phyloP scores from a whole-genome alignment of 1,140 invertebrate genomes.

The Aphelenchoides fujianensis region DNA sequence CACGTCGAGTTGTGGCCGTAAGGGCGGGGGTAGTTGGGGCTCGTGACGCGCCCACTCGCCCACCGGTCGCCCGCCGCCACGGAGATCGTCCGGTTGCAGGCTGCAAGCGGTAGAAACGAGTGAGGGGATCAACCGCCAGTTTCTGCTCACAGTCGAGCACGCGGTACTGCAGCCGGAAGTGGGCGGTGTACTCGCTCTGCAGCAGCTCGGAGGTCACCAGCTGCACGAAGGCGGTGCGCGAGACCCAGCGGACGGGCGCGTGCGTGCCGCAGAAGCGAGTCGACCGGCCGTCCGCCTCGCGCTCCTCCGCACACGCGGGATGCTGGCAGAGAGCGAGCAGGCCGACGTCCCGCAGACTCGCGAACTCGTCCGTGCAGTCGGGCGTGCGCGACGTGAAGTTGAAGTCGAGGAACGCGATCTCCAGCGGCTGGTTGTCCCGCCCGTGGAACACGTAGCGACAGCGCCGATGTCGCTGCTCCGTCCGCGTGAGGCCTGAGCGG shows the following conservation, averaged over 20 bases:
- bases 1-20: conserved; percentile 51
- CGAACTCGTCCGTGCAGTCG: conserved; percentile 53
- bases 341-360: conserved; percentile 59
- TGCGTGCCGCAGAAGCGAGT: conserved; percentile 38
- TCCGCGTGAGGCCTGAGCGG: conserved; percentile 41
- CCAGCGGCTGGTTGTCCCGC: conserved; percentile 37
- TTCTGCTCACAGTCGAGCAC: conserved; percentile 41
- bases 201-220: conserved; percentile 50
- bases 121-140: not conserved
- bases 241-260: conserved; percentile 32
- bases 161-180: conserved; percentile 38
- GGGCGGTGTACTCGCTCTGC: conserved; percentile 41
- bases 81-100: conserved; percentile 53
- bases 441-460: conserved; percentile 50
- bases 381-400: conserved; percentile 44
- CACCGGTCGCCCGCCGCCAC: conserved; percentile 35
- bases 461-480: conserved; percentile 49
- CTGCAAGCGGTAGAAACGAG: conserved; percentile 33
- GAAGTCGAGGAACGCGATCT: conserved; percentile 52
- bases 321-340: conserved; percentile 49
- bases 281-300: conserved; percentile 20
- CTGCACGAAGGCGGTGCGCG: conserved; percentile 40
- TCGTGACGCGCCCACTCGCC: conserved; percentile 51
- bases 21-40: conserved; percentile 50
- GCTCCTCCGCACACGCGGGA: conserved; percentile 48